These are phyloP conservation scores for Lanistes nyassanus DNA, from an alignment of 1,140 invertebrate genomes.

Conservation along the genomic window DNA sequence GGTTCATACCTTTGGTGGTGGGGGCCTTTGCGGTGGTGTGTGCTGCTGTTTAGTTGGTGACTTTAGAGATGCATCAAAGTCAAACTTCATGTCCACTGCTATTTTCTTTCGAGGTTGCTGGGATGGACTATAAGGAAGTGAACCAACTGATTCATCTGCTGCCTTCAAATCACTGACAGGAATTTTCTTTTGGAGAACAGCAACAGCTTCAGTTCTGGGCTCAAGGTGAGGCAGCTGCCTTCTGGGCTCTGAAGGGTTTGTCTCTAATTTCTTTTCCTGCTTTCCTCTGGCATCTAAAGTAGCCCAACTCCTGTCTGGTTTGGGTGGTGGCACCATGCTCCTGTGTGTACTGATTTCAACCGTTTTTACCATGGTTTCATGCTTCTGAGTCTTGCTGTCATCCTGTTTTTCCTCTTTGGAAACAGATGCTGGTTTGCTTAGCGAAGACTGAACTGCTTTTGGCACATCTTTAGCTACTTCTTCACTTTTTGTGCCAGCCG, in stretches of 20 bases:
- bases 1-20: constrained; percentile 8
- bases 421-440: too few species aligned
- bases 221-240: background rate
- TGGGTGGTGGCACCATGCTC: too few species aligned
- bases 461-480: too few species aligned
- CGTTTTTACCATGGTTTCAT: too few species aligned
- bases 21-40: constrained; percentile 17
- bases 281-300: background rate
- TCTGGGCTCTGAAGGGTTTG: background rate
- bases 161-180: background rate
- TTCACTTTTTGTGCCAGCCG: too few species aligned
- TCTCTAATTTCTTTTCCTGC: background rate
- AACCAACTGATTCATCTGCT: background rate
- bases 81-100: constrained; percentile 35
- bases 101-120: constrained; percentile 30
- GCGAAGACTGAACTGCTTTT: too few species aligned
- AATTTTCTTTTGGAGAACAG: constrained; percentile 12
- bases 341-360: too few species aligned
- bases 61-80: constrained; percentile 27
- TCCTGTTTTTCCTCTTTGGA: too few species aligned
- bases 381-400: too few species aligned
- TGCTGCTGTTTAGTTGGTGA: constrained; percentile 20
- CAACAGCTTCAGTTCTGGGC: background rate
- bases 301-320: too few species aligned
- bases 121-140: background rate